Evolutionary conservation across 2,888 invertebrate species (phyloP), one percentile per base, ranked within the genome.

Genomic region (Siphonodentalium dalli): DNA sequence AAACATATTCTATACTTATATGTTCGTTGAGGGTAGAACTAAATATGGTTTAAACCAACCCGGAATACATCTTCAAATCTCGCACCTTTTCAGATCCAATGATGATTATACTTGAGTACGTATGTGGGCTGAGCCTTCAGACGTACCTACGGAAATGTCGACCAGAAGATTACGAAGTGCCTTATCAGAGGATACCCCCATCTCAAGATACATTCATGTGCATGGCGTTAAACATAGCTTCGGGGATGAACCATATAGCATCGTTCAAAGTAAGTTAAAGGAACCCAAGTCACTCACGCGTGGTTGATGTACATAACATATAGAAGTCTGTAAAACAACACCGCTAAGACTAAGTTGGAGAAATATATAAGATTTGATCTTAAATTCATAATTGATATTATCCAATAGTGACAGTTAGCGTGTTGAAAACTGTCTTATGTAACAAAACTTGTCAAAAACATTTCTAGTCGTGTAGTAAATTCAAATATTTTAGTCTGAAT

Each of bases 101-200:
- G 55, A 89, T 94, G 77, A 90, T 95, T 21, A 91, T 96, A 68
- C 89, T 96, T 87, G 95, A 96, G 82, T 94, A 90, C 78, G 90
- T 94, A 8, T 88, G 89, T 69, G 86, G 89, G 21, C 95, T 95
- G 1, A 94, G 94, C 82, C 85, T 96, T 49, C 93, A 93, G 81
- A 90, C 91, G 71, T 94, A 90, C 79, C 84, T 96, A 26, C 83
- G 95, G 40, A 90, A 89, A 68, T 93, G 92, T 1, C 85, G 95
- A 11, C 66, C 68, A 1, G 63, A 18, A 18, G 20, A 18, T 18
- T 18, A 18, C 34, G 20, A 34, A 9, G 15, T 1, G 34, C 15
- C 15, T 4, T 34, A 34, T 15, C 20, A 5, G 20, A 34, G n/a
- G n/a, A n/a, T n/a, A n/a, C n/a, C n/a, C n/a, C n/a, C n/a, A n/a